Conservation (phyloP, 2,888 invertebrate genomes). For the Sarcophaga carnaria region DNA sequence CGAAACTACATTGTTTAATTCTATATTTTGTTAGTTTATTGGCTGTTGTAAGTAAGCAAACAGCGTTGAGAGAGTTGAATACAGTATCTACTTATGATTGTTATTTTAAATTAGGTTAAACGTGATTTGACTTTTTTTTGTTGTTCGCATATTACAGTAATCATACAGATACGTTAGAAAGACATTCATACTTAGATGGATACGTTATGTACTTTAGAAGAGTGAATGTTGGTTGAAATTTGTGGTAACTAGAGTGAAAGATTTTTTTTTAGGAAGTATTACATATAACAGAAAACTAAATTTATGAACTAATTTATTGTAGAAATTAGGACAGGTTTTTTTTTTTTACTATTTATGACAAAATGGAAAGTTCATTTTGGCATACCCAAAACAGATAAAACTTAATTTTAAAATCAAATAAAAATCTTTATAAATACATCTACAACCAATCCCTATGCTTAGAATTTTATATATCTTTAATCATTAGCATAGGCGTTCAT, state of each 20-base stretch:
- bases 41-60: not conserved
- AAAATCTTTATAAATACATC: too few species aligned
- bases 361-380: too few species aligned
- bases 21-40: constrained; percentile 11
- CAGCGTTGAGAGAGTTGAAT: constrained; percentile 15
- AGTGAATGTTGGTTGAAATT: constrained; percentile 54
- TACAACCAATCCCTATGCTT: too few species aligned
- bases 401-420: too few species aligned
- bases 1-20: not conserved
- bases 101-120: constrained; percentile 70
- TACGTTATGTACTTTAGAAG: constrained; percentile 12
- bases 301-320: too few species aligned
- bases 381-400: too few species aligned
- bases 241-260: constrained; percentile 73
- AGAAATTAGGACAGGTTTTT: too few species aligned
- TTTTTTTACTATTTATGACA: too few species aligned
- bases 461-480: too few species aligned
- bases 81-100: constrained; percentile 37
- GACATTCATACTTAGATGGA: not conserved
- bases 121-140: constrained; percentile 69
- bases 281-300: too few species aligned
- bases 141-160: constrained; percentile 69
- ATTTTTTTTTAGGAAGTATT: constrained; percentile 8
- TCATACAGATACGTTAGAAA: constrained; percentile 49
- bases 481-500: too few species aligned